Base-by-base conservation (phyloP, 1,140 invertebrate species). In the Scylla paramamosain region DNA sequence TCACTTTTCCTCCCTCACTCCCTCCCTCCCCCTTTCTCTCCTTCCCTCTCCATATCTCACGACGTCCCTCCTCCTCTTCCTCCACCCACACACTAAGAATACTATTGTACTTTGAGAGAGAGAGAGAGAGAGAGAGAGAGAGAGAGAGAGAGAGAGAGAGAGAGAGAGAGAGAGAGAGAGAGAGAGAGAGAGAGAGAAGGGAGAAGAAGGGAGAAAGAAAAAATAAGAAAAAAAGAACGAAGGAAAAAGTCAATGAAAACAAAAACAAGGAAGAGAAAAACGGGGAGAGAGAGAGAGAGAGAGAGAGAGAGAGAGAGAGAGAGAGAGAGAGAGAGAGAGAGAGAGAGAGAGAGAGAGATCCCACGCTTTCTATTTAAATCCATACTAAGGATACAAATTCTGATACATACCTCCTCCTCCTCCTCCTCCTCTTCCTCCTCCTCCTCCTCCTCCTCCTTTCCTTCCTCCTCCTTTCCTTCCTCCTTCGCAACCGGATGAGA, bases 91-190 rank as follows among this genome's bases (percentile, higher is more conserved):
- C 67, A n/a, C 67, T 52, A 14, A 52, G 48, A 52, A n/a, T 7
- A 20, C 20, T 2, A n/a, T 2, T 2, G 39, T 39, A 39, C 39
- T 39, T 39, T 4, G 52, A 77, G 67, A 77, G 20, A 77, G 67
- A 77, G 67, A 77, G 25, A 77, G 67, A 77, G 67, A 77, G 67
- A 77, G 67, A n/a, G 86, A 88, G 31, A 88, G 31, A 32, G 31
- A 88, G 86, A 32, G 31, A 88, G 86, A 32, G 31, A 46, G 86
- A n/a, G 31, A 46, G 86, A n/a, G 16, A 88, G 45, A n/a, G 25
- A 46, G 86, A n/a, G 31, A 46, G 86, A 32, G 31, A 46, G 86
- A 32, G 25, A 46, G 45, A 32, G 31, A 88, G 45, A n/a, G 25
- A 46, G 45, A 32, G 25, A 88, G 45, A 16, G 25, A 88, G 86